phyloP scores from a whole-genome alignment of 1,140 invertebrate species.

The Pseudomyrmex gracilis region DNA sequence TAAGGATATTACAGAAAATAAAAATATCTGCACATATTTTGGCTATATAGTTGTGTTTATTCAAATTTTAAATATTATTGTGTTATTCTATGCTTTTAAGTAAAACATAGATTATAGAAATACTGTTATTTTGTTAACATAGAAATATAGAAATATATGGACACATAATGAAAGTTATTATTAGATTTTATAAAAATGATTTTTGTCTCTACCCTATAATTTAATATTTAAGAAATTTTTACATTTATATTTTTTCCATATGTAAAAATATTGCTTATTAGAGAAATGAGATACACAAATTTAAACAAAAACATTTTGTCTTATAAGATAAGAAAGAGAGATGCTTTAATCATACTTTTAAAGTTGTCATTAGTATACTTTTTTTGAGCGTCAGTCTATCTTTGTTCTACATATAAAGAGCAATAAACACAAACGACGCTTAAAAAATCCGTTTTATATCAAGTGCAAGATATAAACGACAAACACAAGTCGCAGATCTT shows the following conservation, averaged over 20 bases:
- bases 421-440: too few relatives aligned
- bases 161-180: neutral
- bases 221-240: too few relatives aligned
- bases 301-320: neutral
- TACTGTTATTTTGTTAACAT: slow-evolving; percentile 33
- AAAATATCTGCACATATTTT: neutral
- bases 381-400: too few relatives aligned
- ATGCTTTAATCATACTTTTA: slow-evolving; percentile 4
- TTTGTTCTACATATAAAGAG: neutral
- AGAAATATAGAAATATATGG: too few relatives aligned
- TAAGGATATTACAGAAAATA: slow-evolving; percentile 45
- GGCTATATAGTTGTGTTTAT: neutral
- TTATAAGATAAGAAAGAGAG: neutral
- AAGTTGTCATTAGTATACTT: neutral
- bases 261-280: too few relatives aligned
- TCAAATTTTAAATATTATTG: neutral
- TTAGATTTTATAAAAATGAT: slow-evolving; percentile 39
- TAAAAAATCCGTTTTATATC: too few relatives aligned
- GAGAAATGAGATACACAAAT: neutral
- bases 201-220: neutral
- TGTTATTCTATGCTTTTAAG: slow-evolving; percentile 22
- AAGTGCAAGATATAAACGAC: too few relatives aligned
- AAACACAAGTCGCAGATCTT: too few relatives aligned
- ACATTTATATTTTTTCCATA: too few relatives aligned
- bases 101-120: neutral